These are phyloP conservation scores for Drosophila virilis DNA, from an alignment of 1,140 invertebrate genomes.

Conservation along the genomic window DNA sequence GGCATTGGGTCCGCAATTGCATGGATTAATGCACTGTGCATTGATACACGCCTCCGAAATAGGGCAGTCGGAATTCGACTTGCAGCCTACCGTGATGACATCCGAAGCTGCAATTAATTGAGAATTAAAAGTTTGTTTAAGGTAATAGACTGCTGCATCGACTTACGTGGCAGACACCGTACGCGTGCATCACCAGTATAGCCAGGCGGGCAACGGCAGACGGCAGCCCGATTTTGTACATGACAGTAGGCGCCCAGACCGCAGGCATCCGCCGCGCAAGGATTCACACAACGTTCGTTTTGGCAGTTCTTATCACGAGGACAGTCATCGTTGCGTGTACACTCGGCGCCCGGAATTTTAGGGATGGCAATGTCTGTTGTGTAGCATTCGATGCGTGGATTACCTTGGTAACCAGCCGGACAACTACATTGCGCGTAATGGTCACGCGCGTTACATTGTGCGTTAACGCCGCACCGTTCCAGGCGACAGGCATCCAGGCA, in stretches of 20 bases:
- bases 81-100: constrained; percentile 88
- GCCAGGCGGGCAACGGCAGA: constrained; percentile 92
- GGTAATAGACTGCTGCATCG: rapidly evolving
- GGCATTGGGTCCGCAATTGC: constrained; percentile 92
- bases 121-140: neutral
- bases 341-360: constrained; percentile 87
- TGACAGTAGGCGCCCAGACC: constrained; percentile 91
- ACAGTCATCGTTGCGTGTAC: constrained; percentile 91
- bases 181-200: constrained; percentile 90
- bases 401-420: constrained; percentile 91
- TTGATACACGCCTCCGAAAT: constrained; percentile 92
- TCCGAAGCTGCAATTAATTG: constrained; percentile 84
- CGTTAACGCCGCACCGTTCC: constrained; percentile 92
- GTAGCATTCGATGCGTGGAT: constrained; percentile 92
- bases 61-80: constrained; percentile 91
- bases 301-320: constrained; percentile 89
- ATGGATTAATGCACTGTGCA: constrained; percentile 91
- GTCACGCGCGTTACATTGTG: constrained; percentile 90
- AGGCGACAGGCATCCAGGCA: constrained; percentile 92
- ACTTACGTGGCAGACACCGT: constrained; percentile 92
- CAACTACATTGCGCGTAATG: constrained; percentile 92
- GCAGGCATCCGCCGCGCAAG: constrained; percentile 89
- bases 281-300: constrained; percentile 91
- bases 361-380: constrained; percentile 80
- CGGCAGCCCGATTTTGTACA: constrained; percentile 89